These are phyloP conservation scores for Zapus hudsonius DNA, from an alignment of 2,113 vertebrate genomes.

Conservation along the genomic window DNA sequence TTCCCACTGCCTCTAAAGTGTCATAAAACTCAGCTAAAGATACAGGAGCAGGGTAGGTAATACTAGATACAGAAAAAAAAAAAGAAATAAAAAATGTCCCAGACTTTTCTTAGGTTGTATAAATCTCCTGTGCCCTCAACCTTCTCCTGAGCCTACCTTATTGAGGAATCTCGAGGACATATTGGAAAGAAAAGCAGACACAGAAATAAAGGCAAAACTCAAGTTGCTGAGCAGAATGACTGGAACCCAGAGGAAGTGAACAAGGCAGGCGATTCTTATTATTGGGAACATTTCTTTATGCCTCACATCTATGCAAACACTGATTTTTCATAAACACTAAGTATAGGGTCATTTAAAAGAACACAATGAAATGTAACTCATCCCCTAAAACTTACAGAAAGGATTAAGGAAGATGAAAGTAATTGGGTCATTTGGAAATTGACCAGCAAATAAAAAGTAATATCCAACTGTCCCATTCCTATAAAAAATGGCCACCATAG, in stretches of 20 bases:
- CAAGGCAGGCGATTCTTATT: not conserved
- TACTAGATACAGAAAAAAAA: not conserved
- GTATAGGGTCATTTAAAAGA: not conserved
- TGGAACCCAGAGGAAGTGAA: not conserved
- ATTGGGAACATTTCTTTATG: not conserved
- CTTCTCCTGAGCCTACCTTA: not conserved
- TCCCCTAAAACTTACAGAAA: slow-evolving; percentile 1
- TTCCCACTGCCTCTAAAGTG: not conserved
- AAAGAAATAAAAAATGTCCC: not conserved
- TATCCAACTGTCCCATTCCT: not conserved
- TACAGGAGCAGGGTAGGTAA: not conserved
- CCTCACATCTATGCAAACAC: not conserved
- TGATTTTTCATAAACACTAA: not conserved
- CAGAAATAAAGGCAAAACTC: not conserved
- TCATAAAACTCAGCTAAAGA: not conserved
- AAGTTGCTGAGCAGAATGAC: not conserved
- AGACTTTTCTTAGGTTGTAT: not conserved
- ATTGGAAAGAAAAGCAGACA: not conserved
- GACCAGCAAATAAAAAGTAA: slow-evolving; percentile 18
- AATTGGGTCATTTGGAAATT: slow-evolving; percentile 11
- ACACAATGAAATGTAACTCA: not conserved
- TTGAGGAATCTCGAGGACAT: not conserved
- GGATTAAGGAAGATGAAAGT: not conserved
- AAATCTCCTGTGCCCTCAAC: not conserved
- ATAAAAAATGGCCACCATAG: not conserved